Percentiles rank a stretch among this genome's conserved stretches.
phyloP scores from a whole-genome alignment of 2,113 vertebrate genomes.

The Platysteira castanea region DNA sequence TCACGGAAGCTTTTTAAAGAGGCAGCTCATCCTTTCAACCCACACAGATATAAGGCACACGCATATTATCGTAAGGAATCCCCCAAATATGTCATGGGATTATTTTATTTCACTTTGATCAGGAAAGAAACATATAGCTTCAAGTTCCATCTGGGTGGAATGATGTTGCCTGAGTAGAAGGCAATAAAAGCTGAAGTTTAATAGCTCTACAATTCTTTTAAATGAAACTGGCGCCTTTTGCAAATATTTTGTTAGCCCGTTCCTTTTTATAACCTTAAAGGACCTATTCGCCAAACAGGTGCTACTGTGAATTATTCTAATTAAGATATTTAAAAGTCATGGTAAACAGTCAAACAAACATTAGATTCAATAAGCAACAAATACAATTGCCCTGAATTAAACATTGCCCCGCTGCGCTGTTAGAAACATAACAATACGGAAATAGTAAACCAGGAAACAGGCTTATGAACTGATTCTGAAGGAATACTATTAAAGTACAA shows the following conservation, averaged over 20 bases:
- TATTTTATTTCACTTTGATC: background rate
- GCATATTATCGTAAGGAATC: accelerated
- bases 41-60: background rate
- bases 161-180: background rate
- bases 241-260: background rate
- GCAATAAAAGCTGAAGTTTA: background rate
- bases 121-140: background rate
- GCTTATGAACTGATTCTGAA: background rate
- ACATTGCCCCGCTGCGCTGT: background rate
- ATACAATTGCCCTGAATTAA: background rate
- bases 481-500: background rate
- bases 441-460: background rate
- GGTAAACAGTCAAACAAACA: background rate
- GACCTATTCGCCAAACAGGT: background rate
- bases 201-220: background rate
- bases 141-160: background rate
- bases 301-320: background rate
- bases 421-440: background rate
- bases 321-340: background rate
- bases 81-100: background rate
- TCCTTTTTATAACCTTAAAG: background rate
- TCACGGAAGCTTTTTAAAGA: constrained; percentile 73
- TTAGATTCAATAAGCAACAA: background rate
- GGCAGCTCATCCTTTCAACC: constrained; percentile 49
- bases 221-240: background rate